Evolutionary conservation across 2,888 invertebrate species (phyloP).

Genomic region (Brachynemurus nebulosus): DNA sequence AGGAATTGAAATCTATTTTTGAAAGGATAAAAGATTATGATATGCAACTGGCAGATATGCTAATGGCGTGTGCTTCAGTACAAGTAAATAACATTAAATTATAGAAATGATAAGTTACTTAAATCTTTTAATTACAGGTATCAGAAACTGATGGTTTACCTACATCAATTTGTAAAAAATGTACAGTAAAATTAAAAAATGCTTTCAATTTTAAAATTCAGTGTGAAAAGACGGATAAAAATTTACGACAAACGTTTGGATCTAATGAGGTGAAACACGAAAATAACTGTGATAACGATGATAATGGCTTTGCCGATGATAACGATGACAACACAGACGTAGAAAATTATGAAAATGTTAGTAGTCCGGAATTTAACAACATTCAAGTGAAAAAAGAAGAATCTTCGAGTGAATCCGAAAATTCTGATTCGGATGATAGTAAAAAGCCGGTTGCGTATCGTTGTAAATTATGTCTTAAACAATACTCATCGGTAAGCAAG

Average conservation of each 20-base stretch:
- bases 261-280: too few relatives aligned
- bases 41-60: constrained; percentile 5
- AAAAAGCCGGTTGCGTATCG: background rate
- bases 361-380: background rate
- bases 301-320: constrained; percentile 7
- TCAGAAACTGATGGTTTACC: constrained; percentile 6
- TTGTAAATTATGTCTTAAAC: constrained; percentile 7
- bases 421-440: background rate
- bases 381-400: background rate
- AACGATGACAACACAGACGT: background rate
- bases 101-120: background rate
- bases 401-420: background rate
- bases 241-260: constrained; percentile 6
- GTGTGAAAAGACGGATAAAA: constrained; percentile 5
- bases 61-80: constrained; percentile 10
- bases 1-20: constrained; percentile 28
- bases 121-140: background rate
- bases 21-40: constrained; percentile 24
- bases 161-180: constrained; percentile 5
- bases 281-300: too few relatives aligned
- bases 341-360: background rate
- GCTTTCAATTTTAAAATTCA: constrained; percentile 7
- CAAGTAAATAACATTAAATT: background rate
- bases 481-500: constrained; percentile 1
- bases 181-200: constrained; percentile 1